Percentiles rank a stretch among this genome's conserved stretches.
Conservation (phyloP, 2,888 invertebrate genomes). For the Drosophila falleni region DNA sequence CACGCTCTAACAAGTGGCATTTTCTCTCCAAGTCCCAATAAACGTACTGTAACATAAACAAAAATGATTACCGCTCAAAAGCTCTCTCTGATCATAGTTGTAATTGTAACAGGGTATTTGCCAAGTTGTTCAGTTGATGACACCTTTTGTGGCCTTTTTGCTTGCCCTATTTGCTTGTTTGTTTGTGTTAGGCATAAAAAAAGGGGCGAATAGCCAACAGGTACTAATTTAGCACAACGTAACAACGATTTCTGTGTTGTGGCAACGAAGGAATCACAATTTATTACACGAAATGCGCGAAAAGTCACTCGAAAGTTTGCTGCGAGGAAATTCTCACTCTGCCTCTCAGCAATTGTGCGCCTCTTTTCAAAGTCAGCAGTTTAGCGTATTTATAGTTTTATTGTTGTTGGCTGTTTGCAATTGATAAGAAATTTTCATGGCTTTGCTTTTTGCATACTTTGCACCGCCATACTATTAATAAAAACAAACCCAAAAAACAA, state of each 20-base stretch:
- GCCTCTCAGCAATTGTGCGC: conserved; percentile 32
- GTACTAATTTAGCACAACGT: conserved; percentile 68
- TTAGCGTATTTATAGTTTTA: conserved; percentile 70
- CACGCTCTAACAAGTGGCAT: conserved; percentile 5
- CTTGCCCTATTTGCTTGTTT: conserved; percentile 32
- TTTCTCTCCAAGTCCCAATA: neutral
- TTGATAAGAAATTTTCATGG: conserved; percentile 66
- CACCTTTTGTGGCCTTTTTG: conserved; percentile 18
- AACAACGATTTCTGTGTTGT: conserved; percentile 52
- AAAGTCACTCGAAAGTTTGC: conserved; percentile 58
- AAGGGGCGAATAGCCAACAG: conserved; percentile 67
- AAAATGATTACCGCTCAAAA: conserved; percentile 3
- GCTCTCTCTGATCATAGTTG: conserved; percentile 1
- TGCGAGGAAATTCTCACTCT: conserved; percentile 21
- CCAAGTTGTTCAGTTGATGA: conserved; percentile 5
- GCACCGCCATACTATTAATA: conserved; percentile 65
- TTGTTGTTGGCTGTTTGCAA: conserved; percentile 55
- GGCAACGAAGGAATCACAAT: conserved; percentile 59
- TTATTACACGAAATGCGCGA: conserved; percentile 75
- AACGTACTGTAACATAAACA: neutral
- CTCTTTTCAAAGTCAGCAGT: conserved; percentile 44
- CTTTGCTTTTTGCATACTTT: conserved; percentile 61
- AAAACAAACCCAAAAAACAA: conserved; percentile 46
- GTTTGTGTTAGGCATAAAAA: conserved; percentile 40
- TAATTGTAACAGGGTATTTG: conserved; percentile 28